A percentile compares a stretch with the other conserved stretches of the same genome.
These are phyloP conservation scores for Temnothorax curvispinosus DNA, from an alignment of 1,140 invertebrate species.

Conservation along the genomic window DNA sequence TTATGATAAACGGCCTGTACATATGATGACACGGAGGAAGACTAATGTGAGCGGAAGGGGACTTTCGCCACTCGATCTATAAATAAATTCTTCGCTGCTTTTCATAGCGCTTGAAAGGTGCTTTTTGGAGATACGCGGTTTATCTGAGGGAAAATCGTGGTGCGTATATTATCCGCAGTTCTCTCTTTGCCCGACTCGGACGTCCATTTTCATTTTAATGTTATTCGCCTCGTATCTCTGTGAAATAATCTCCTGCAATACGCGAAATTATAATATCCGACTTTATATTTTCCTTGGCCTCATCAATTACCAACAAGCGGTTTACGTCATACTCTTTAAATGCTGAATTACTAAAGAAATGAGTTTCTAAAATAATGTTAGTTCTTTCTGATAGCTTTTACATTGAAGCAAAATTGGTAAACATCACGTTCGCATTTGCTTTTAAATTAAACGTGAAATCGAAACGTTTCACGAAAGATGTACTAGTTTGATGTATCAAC, in stretches of 20 bases:
- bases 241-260: constrained; percentile 16
- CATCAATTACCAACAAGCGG: not conserved
- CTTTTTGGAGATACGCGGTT: constrained; percentile 33
- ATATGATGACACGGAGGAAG: constrained; percentile 30
- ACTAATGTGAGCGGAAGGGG: constrained; percentile 24
- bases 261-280: not conserved
- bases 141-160: constrained; percentile 26
- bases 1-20: constrained; percentile 4
- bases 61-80: constrained; percentile 30
- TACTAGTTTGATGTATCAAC: not conserved
- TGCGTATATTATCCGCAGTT: constrained; percentile 37
- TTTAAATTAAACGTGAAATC: not conserved
- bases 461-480: not conserved
- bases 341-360: not conserved
- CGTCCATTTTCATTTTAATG: constrained; percentile 45
- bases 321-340: not conserved
- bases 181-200: constrained; percentile 17
- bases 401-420: not conserved
- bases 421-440: not conserved
- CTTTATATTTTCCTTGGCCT: not conserved
- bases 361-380: not conserved
- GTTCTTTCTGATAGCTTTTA: not conserved
- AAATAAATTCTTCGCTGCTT: constrained; percentile 37
- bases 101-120: constrained; percentile 33
- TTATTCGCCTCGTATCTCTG: constrained; percentile 1